These are phyloP conservation scores for Dermolepida albohirtum DNA, from an alignment of 2,888 invertebrate species.

Conservation along the genomic window DNA sequence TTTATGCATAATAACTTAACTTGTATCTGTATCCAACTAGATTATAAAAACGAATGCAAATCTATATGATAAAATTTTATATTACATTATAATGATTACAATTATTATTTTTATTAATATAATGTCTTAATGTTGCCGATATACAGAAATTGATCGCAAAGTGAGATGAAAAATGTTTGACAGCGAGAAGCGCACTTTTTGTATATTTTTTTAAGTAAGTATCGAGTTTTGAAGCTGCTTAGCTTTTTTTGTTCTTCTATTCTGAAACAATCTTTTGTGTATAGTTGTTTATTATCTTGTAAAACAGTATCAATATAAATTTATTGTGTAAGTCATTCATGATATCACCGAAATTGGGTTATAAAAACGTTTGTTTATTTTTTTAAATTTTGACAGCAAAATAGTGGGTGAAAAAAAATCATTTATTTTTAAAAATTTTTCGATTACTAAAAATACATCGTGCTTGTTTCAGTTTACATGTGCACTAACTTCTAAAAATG, in stretches of 20 bases:
- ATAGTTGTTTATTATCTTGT: conserved; percentile 24
- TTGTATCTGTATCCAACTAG: neutral
- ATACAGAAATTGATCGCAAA: conserved; percentile 53
- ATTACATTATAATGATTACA: too few relatives aligned
- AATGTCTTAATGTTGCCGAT: conserved; percentile 45
- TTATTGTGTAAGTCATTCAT: conserved; percentile 10
- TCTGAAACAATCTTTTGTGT: conserved; percentile 51
- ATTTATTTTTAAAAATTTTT: conserved; percentile 16
- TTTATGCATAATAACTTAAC: conserved; percentile 10
- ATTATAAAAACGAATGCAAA: neutral
- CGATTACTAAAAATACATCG: conserved; percentile 31
- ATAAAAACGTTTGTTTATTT: conserved; percentile 58
- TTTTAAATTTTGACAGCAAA: conserved; percentile 57
- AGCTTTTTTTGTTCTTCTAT: conserved; percentile 57
- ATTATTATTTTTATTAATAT: conserved; percentile 1
- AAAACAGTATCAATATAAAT: conserved; percentile 13
- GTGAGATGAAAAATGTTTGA: conserved; percentile 54
- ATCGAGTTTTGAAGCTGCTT: conserved; percentile 54
- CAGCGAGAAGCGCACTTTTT: conserved; percentile 60
- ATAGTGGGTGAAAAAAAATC: conserved; percentile 52
- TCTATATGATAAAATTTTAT: neutral
- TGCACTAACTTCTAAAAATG: conserved; percentile 35
- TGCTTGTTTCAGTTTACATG: neutral
- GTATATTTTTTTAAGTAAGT: conserved; percentile 60
- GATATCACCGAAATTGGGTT: conserved; percentile 46